These are phyloP conservation scores for Pollenia griseotomentosa DNA, from an alignment of 2,888 invertebrate species.

Conservation along the genomic window DNA sequence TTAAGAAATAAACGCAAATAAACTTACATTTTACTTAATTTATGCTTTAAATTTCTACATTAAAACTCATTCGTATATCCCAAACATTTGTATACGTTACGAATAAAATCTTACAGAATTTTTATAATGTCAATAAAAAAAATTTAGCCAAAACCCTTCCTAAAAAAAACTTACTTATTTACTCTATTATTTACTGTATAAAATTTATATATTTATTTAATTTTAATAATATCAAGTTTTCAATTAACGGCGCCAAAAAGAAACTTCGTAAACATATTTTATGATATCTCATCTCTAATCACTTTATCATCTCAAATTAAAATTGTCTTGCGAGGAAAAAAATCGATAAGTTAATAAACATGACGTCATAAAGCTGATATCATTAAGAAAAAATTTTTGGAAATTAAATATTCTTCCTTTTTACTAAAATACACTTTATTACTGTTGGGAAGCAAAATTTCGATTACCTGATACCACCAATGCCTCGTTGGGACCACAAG, in stretches of 20 bases:
- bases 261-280: neutral
- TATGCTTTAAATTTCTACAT: no score
- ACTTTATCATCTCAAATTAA: conserved; percentile 33
- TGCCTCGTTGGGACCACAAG: conserved; percentile 97
- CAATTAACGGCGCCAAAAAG: neutral
- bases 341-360: conserved; percentile 76
- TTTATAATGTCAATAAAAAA: no score
- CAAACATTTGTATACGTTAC: no score
- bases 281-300: conserved; percentile 10
- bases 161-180: no score
- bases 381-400: neutral
- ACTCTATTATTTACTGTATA: no score
- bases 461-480: conserved; percentile 94
- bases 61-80: no score
- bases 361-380: conserved; percentile 79
- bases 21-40: no score
- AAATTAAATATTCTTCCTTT: no score
- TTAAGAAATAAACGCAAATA: no score
- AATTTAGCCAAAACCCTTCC: no score
- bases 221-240: neutral
- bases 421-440: neutral
- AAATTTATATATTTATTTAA: neutral
- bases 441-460: neutral
- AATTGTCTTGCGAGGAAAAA: conserved; percentile 62
- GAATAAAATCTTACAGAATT: no score